These are phyloP conservation scores for Sebastes matsubarae DNA, from an alignment of 2,797 vertebrate species.

Conservation along the genomic window DNA sequence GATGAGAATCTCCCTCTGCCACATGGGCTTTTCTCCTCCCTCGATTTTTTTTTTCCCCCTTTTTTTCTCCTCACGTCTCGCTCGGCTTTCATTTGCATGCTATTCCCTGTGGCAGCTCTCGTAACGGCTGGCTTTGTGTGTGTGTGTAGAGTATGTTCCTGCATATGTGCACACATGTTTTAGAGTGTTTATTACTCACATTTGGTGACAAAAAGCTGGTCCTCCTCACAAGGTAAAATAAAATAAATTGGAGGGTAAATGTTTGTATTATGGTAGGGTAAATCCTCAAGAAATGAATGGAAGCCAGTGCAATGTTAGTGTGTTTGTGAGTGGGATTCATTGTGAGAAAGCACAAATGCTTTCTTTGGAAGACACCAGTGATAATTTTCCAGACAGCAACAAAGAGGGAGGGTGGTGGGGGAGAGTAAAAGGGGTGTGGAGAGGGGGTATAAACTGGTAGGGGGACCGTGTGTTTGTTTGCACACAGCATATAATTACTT, in stretches of 20 bases:
- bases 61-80: slow-evolving; percentile 35
- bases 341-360: neutral
- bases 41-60: slow-evolving; percentile 21
- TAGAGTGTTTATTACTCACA: neutral
- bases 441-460: neutral
- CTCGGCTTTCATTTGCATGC: slow-evolving; percentile 57
- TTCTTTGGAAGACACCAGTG: slow-evolving; percentile 6
- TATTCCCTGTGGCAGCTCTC: slow-evolving; percentile 60
- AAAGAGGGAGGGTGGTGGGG: neutral
- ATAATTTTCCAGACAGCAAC: neutral
- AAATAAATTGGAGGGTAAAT: neutral
- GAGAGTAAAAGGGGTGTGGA: neutral
- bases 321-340: neutral
- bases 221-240: neutral
- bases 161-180: slow-evolving; percentile 3
- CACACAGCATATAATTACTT: slow-evolving; percentile 71
- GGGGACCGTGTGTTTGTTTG: slow-evolving; percentile 59
- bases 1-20: slow-evolving; percentile 80
- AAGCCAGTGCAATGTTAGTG: neutral
- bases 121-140: slow-evolving; percentile 30
- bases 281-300: neutral
- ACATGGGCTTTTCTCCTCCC: slow-evolving; percentile 76
- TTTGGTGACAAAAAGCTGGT: neutral
- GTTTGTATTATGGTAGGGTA: neutral
- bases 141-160: slow-evolving; percentile 7